Base-by-base conservation (phyloP, 2,888 invertebrate species). In the Loripinus fragilis region DNA sequence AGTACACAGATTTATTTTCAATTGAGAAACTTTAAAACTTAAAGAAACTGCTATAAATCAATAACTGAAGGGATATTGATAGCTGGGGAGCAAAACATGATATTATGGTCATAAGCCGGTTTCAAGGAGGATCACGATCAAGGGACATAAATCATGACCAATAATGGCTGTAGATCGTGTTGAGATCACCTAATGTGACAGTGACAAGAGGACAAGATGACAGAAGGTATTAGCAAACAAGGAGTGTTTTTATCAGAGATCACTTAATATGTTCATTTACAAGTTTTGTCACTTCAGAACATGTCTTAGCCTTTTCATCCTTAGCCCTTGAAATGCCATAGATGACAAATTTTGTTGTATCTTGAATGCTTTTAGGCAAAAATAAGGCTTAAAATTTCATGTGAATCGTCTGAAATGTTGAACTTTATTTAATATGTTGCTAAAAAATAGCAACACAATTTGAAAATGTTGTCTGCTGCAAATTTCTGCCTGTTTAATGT, bases 201-300 rank as follows among this genome's bases (percentile, higher is more conserved):
- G 60, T 33, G 60, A 60, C 60, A 17, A 33, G 33, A 7, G 20
- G 33, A 60, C 60, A 60, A 2, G 3, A 60, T 60, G 60, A 60
- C 60, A 60, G 60, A 60, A 60, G 60, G 60, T 60, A 60, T 60
- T 60, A 60, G 60, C 33, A 33, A 60, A 60, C 33, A 20, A 55
- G 55, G 20, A 33, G 23, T 25, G 23, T 52, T 52, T 52, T 23
- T 52, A 25, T 52, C 52, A 52, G 20, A 7, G 25, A 52, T 52
- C 52, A 52, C 12, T 38, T 38, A 8, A 25, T 60, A 60, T 23
- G 23, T 60, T 33, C 60, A 33, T 60, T 20, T 33, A 28, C 23
- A 60, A 30, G 33, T 30, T 60, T 60, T 60, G 60, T 60, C 60
- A 60, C 60, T 33, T 20, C 5, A 2, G 5, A 55, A 55, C 55